Percentiles rank a stretch among this genome's conserved stretches.
Conservation (phyloP, 2,888 invertebrate genomes). For the Labia minor region DNA sequence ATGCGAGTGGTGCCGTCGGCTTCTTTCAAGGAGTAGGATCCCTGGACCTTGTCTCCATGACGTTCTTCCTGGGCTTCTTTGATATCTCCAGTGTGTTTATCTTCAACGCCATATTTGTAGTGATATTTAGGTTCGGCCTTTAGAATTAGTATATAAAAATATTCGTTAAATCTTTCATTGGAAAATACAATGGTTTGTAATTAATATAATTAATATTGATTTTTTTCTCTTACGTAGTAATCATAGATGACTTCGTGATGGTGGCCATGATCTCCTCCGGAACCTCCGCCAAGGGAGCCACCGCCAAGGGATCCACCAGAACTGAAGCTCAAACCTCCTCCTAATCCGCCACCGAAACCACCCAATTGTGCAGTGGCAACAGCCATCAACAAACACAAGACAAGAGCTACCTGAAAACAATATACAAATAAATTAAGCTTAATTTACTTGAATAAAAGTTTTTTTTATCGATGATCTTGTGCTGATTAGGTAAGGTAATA, state of each 20-base stretch:
- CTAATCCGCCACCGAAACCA: background rate
- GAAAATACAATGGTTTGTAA: no score
- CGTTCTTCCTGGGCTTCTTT: background rate
- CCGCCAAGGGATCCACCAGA: background rate
- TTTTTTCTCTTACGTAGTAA: background rate
- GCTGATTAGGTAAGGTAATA: no score
- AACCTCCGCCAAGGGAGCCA: background rate
- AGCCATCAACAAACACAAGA: background rate
- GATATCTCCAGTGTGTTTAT: no score
- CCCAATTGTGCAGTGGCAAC: background rate
- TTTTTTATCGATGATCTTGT: no score
- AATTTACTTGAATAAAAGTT: no score
- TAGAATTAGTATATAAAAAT: no score
- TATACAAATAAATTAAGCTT: no score
- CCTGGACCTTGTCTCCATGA: background rate
- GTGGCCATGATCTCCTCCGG: background rate
- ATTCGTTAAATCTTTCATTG: no score
- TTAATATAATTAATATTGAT: no score
- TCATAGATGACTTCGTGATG: slow-evolving; percentile 3
- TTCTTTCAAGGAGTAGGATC: background rate
- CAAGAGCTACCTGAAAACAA: background rate
- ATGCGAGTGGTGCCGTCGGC: background rate
- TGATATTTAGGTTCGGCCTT: background rate
- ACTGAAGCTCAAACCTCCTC: background rate
- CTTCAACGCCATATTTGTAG: background rate